Evolutionary conservation across 2,888 invertebrate genomes (phyloP).

Genomic region (Apamea crenata): DNA sequence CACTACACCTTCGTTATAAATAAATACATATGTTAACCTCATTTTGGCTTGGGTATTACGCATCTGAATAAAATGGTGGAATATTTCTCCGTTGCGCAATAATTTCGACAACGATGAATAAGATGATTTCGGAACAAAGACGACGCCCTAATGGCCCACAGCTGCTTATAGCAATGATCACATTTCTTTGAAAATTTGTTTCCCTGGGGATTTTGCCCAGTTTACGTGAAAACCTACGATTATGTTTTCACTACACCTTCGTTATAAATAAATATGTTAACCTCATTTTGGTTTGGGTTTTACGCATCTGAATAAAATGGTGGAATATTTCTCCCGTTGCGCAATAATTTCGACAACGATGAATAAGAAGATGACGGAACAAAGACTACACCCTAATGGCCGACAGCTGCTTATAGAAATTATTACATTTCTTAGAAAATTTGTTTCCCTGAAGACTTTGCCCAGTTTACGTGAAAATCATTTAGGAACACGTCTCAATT

Average conservation of each 20-base stretch:
- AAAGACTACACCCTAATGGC: conserved; percentile 1
- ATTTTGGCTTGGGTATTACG: neutral
- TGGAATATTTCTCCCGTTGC: conserved; percentile 27
- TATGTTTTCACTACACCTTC: neutral
- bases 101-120: conserved; percentile 16
- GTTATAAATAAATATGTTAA: neutral
- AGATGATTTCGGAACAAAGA: neutral
- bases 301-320: neutral
- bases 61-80: neutral
- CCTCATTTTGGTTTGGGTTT: neutral
- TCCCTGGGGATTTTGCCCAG: neutral
- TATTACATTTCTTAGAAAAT: conserved; percentile 31
- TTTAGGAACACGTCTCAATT: conserved; percentile 24
- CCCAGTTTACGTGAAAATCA: conserved; percentile 14
- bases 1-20: neutral
- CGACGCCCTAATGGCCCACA: conserved; percentile 6
- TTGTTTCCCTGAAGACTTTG: neutral
- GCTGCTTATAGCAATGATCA: conserved; percentile 42
- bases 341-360: conserved; percentile 21
- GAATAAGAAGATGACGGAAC: conserved; percentile 14
- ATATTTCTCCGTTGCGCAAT: conserved; percentile 35
- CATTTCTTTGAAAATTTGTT: conserved; percentile 17
- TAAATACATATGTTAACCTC: neutral
- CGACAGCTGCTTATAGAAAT: conserved; percentile 37
- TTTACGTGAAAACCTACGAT: conserved; percentile 11